Percentiles rank a stretch among this genome's conserved stretches.
These are phyloP conservation scores for Rhynchonycteris naso DNA, from an alignment of 2,797 vertebrate species.

Conservation along the genomic window DNA sequence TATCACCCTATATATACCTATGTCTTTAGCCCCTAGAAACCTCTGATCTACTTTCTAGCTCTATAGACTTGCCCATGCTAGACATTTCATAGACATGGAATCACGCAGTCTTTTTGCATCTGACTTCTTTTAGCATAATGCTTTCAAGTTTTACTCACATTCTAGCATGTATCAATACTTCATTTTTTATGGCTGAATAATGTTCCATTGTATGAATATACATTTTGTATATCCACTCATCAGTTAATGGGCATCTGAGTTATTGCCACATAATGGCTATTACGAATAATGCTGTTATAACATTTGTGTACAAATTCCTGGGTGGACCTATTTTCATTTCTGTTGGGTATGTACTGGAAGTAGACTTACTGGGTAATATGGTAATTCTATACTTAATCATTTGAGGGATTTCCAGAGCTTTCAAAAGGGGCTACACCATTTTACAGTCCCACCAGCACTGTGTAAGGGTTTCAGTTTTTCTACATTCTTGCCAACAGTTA, in stretches of 20 bases:
- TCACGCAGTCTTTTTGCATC: neutral
- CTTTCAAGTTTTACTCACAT: neutral
- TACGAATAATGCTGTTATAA: neutral
- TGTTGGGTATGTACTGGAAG: neutral
- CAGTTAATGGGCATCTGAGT: neutral
- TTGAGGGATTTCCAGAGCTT: neutral
- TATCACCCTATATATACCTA: neutral
- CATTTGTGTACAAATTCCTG: neutral
- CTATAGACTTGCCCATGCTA: neutral
- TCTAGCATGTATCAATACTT: neutral
- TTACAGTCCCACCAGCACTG: neutral
- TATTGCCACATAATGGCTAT: neutral
- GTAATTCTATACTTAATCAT: neutral
- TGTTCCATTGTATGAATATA: neutral
- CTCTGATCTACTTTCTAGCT: neutral
- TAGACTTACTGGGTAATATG: neutral
- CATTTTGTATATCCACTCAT: neutral
- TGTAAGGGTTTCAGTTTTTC: neutral
- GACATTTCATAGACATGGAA: neutral
- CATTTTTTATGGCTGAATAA: neutral
- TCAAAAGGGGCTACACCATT: neutral
- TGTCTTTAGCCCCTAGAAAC: neutral
- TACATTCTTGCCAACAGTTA: neutral
- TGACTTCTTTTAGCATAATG: neutral
- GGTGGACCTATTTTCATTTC: neutral